Conservation (phyloP, 2,888 invertebrate genomes). For the Cephus sareptanus region DNA sequence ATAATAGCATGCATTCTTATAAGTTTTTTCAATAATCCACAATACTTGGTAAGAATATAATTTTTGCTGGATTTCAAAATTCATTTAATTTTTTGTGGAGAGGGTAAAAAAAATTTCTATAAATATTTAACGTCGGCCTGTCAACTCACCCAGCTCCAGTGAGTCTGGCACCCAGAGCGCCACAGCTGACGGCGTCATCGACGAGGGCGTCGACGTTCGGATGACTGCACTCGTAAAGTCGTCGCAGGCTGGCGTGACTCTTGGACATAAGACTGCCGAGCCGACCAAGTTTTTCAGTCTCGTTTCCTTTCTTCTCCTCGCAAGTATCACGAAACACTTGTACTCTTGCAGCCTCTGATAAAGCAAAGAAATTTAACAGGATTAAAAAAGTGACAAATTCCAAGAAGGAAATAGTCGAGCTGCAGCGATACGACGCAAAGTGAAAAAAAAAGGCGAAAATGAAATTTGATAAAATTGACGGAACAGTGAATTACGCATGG, state of each 20-base stretch:
- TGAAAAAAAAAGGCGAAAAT: no score
- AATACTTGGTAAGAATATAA: no score
- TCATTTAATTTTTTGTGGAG: no score
- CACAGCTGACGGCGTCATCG: conserved; percentile 75
- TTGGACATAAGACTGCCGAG: conserved; percentile 88
- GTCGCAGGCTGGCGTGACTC: conserved; percentile 88
- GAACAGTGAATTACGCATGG: no score
- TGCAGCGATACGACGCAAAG: not conserved
- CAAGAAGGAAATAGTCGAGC: not conserved
- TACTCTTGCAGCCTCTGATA: conserved; percentile 87
- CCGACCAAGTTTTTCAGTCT: conserved; percentile 66
- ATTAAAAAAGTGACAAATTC: not conserved
- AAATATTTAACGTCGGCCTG: not conserved
- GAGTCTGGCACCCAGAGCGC: conserved; percentile 85
- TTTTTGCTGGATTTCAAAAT: no score
- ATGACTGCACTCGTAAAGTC: conserved; percentile 94
- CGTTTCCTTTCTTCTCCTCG: conserved; percentile 48
- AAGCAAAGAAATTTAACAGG: conserved; percentile 24
- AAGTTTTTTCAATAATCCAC: no score
- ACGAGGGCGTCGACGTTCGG: conserved; percentile 86
- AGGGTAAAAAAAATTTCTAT: no score
- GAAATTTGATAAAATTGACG: no score
- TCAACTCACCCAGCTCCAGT: conserved; percentile 88
- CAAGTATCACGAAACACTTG: conserved; percentile 57
- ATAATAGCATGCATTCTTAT: no score